These are phyloP conservation scores for Lagopus leucura DNA, from an alignment of 2,113 vertebrate species.

Conservation along the genomic window DNA sequence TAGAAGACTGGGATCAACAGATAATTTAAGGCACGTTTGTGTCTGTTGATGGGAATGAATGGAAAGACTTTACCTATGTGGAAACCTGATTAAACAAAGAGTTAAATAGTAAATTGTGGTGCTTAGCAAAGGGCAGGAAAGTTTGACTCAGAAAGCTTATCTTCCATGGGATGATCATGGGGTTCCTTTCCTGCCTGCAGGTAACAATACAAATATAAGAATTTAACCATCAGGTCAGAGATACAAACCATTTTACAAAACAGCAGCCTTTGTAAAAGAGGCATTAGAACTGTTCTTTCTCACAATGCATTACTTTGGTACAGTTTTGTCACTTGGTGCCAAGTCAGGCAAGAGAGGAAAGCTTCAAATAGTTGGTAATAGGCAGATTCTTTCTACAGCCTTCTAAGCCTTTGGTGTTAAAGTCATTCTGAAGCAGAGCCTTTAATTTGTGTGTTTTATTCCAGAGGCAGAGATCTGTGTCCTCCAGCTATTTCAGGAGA, in stretches of 20 bases:
- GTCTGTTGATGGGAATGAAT: background rate
- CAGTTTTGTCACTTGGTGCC: background rate
- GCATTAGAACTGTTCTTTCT: background rate
- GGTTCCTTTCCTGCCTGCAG: background rate
- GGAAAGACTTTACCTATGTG: background rate
- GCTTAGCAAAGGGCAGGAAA: background rate
- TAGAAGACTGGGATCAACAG: background rate
- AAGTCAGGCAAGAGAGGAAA: background rate
- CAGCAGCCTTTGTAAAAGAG: background rate
- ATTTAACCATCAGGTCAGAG: background rate
- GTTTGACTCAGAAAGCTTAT: background rate
- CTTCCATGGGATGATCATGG: fast-evolving
- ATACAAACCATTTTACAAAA: background rate
- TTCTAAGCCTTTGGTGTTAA: background rate
- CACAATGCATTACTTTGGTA: background rate
- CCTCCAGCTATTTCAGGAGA: background rate
- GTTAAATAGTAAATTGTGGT: background rate
- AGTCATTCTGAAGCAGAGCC: too few relatives aligned
- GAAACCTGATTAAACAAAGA: background rate
- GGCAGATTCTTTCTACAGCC: background rate
- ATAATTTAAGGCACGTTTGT: background rate
- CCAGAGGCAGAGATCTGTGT: background rate
- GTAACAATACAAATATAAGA: background rate
- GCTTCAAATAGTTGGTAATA: background rate
- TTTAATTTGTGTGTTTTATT: background rate